phyloP scores from a whole-genome alignment of 1,140 invertebrate species.

The Gyrodactylus bullatarudis region DNA sequence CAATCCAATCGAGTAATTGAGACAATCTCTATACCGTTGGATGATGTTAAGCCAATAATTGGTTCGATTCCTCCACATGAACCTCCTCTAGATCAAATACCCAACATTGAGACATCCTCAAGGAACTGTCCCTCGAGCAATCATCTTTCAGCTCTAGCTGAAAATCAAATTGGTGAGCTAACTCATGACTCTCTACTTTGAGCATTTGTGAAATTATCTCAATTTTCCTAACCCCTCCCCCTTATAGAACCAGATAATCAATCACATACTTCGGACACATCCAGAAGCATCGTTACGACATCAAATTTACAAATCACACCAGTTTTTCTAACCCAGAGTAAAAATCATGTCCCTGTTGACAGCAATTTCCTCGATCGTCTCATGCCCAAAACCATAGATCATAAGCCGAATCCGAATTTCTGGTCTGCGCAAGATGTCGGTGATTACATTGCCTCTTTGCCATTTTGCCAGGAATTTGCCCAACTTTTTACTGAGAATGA shows the following conservation, averaged over 20 bases:
- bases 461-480: background rate
- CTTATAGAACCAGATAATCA: background rate
- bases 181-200: no score
- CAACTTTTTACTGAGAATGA: background rate
- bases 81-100: no score
- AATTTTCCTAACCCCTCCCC: no score
- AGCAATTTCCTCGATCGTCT: background rate
- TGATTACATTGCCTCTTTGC: background rate
- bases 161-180: no score
- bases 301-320: background rate
- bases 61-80: no score
- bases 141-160: no score
- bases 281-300: background rate
- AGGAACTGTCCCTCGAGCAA: no score
- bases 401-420: background rate
- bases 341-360: background rate
- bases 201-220: no score
- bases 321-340: background rate
- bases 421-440: background rate
- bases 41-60: no score
- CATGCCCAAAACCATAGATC: background rate
- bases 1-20: no score
- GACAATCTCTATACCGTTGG: no score
- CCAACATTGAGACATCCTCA: no score
- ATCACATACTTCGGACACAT: background rate